Evolutionary conservation across 2,113 vertebrate genomes (phyloP).

Genomic region (Australoheros scitulus): DNA sequence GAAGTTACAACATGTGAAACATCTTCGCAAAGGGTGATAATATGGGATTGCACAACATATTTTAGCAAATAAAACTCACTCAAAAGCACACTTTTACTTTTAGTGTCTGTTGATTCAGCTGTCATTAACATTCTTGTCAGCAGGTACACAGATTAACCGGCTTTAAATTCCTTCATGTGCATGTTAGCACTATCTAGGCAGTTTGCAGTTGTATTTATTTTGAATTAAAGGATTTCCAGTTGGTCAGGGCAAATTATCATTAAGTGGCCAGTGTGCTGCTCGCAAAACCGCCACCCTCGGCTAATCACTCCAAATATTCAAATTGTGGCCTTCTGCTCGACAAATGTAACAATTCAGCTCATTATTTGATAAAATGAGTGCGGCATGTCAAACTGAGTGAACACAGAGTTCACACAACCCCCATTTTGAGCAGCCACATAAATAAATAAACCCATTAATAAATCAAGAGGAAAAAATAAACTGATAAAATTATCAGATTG

Average conservation of each 20-base stretch:
- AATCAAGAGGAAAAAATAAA: background rate
- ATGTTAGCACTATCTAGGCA: background rate
- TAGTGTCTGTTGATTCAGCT: background rate
- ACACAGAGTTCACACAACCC: slow-evolving; percentile 17
- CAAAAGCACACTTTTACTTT: background rate
- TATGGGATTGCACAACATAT: background rate
- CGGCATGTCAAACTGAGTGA: slow-evolving; percentile 21
- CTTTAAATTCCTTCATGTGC: background rate
- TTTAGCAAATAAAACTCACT: slow-evolving; percentile 15
- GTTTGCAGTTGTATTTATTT: slow-evolving; percentile 39
- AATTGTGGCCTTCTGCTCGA: slow-evolving; percentile 30
- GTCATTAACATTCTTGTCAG: slow-evolving; percentile 13
- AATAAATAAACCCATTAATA: slow-evolving; percentile 20
- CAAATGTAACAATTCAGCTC: slow-evolving; percentile 52
- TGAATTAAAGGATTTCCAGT: slow-evolving; percentile 47
- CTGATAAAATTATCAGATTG: background rate
- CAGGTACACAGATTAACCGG: slow-evolving; percentile 7
- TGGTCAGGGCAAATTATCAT: slow-evolving; percentile 46
- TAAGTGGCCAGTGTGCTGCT: slow-evolving; percentile 30
- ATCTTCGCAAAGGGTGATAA: background rate
- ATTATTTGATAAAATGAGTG: slow-evolving; percentile 63
- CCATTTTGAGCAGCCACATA: slow-evolving; percentile 7
- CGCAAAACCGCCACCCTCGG: slow-evolving; percentile 52
- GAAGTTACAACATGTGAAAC: background rate
- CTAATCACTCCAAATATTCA: slow-evolving; percentile 57